These are phyloP conservation scores for Clepsis dumicolana DNA, from an alignment of 2,888 invertebrate species.

Conservation along the genomic window DNA sequence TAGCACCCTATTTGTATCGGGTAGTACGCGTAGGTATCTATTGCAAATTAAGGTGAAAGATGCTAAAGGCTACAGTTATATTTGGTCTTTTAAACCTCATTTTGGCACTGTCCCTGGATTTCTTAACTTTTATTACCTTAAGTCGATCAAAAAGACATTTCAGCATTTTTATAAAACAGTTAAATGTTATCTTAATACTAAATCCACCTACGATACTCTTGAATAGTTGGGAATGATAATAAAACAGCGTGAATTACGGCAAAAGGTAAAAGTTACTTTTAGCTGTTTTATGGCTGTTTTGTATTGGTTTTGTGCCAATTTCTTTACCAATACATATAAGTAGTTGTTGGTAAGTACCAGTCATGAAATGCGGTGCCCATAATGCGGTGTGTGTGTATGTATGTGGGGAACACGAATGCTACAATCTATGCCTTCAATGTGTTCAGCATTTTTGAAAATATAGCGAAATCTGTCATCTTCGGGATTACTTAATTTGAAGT, in stretches of 20 bases:
- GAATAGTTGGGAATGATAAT: not conserved
- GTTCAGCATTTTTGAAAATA: not conserved
- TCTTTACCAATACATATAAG: not conserved
- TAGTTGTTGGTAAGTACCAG: not conserved
- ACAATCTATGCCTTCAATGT: not conserved
- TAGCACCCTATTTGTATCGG: no score
- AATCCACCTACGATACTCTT: not conserved
- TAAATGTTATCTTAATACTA: not conserved
- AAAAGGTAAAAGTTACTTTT: not conserved
- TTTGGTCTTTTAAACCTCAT: not conserved
- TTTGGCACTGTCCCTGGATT: not conserved
- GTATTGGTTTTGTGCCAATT: no score
- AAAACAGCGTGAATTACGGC: not conserved
- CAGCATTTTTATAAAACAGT: not conserved
- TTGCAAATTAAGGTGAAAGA: not conserved
- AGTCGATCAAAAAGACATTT: slow-evolving; percentile 2
- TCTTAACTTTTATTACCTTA: not conserved
- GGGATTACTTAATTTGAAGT: no score
- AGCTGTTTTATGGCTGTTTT: no score
- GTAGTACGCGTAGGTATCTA: no score
- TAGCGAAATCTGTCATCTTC: no score
- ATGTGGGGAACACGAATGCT: not conserved
- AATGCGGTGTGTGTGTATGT: no score
- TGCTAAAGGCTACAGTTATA: not conserved
- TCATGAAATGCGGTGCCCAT: not conserved